Base-by-base conservation (phyloP, 1,140 invertebrate species). In the Patella vulgata region DNA sequence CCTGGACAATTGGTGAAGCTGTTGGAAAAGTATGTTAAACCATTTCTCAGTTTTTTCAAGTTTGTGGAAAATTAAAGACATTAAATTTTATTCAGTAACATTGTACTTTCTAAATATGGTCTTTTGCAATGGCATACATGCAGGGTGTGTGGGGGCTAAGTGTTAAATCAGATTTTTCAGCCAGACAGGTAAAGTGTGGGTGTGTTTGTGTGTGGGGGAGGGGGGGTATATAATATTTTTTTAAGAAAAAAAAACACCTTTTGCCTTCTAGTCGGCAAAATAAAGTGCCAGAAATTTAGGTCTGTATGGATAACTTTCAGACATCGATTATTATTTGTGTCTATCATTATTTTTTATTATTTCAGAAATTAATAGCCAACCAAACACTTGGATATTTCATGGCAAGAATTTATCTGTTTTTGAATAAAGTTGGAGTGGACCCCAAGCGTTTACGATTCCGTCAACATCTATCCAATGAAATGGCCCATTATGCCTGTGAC, bases 401-500 rank as follows among this genome's bases (percentile, higher is more conserved):
- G 90, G 95, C 92, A 0, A 88, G 97, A 70, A 99, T 99, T 75
- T 91, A 98, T 78, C 81, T 90, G 68, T 99, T 97, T 82, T 84
- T 99, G 63, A 12, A 36, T 12, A 91, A 91, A 74, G 89, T 96
- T 68, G 98, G 98, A 51, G 89, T 99, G 51, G 91, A 97, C 82
- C 85, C 90, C 0, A 89, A 90, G 21, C 92, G 91, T 77, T 80
- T 99, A 30, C 88, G 98, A 23, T 99, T 99, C 85, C 88, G 98
- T 43, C 98, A 99, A 81, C 98, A 99, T 78, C 95, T 99, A 93
- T 88, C 90, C 56, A 99, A 99, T 86, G 98, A 99, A 87, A 99
- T 99, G 97, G 98, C 98, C 74, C 98, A 99, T 87, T 99, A 99
- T 86, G 98, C 98, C n/a, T 93, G 93, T 85, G 97, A 99, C 81